Evolutionary conservation across 2,797 vertebrate species (phyloP).

Genomic region (Onychomys leucogaster): DNA sequence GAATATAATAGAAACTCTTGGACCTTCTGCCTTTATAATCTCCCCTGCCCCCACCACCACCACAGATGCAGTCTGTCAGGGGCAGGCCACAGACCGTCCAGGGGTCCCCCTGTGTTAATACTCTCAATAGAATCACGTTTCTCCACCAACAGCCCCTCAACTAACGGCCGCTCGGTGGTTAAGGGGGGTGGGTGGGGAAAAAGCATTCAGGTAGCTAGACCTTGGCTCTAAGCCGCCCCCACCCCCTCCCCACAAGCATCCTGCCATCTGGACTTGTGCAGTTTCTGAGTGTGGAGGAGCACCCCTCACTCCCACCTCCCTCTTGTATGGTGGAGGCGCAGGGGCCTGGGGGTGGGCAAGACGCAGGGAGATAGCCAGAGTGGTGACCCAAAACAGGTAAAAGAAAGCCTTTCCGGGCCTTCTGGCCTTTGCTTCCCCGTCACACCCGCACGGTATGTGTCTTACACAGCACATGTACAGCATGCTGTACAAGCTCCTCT

Average conservation of each 20-base stretch:
- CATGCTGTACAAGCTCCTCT: neutral
- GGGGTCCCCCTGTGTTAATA: constrained; percentile 78
- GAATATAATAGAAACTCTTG: constrained; percentile 42
- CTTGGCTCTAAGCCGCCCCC: constrained; percentile 18
- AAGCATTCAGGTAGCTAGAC: neutral
- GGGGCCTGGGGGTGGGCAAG: neutral
- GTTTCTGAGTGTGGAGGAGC: constrained; percentile 20
- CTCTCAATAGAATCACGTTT: constrained; percentile 73
- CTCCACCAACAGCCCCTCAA: constrained; percentile 65
- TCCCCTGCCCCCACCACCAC: neutral
- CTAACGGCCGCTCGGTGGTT: constrained; percentile 72
- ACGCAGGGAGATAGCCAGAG: neutral
- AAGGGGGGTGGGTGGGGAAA: neutral
- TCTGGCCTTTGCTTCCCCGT: neutral
- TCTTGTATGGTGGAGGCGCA: neutral
- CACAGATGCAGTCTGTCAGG: constrained; percentile 72
- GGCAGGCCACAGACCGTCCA: constrained; percentile 72
- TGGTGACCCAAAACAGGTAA: neutral
- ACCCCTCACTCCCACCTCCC: neutral
- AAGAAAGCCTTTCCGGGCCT: neutral
- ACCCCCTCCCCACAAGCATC: constrained; percentile 19
- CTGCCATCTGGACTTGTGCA: constrained; percentile 72
- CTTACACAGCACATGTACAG: neutral
- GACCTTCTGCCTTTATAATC: neutral
- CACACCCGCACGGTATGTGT: neutral